A percentile compares a stretch with the other conserved stretches of the same genome.
Conservation (phyloP, 1,140 invertebrate species). For the Acromyrmex charruanus region DNA sequence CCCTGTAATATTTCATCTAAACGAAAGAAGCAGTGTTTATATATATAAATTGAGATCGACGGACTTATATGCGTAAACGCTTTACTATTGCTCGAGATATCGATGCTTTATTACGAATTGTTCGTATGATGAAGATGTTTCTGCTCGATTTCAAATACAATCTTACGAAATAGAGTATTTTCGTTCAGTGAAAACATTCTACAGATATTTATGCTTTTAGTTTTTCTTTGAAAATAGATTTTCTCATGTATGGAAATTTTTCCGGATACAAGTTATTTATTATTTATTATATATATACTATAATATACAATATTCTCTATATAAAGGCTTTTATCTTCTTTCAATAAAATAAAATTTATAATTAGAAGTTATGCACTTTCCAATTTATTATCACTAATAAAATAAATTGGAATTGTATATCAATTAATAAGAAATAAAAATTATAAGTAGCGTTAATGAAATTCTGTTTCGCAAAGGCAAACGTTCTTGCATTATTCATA, state of each 20-base stretch:
- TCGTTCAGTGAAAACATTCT: neutral
- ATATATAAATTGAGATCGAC: too few relatives aligned
- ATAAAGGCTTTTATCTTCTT: too few relatives aligned
- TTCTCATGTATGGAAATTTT: neutral
- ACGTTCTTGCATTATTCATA: constrained; percentile 16
- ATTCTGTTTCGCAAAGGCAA: neutral
- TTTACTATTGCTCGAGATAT: too few relatives aligned
- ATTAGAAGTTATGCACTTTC: neutral
- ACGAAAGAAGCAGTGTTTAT: too few relatives aligned
- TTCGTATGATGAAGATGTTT: too few relatives aligned
- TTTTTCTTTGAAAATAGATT: neutral
- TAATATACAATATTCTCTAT: neutral
- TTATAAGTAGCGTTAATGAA: neutral
- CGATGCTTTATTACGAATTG: too few relatives aligned
- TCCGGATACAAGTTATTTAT: neutral
- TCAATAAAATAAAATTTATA: neutral
- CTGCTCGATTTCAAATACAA: too few relatives aligned
- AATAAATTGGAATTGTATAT: neutral
- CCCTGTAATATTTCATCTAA: too few relatives aligned
- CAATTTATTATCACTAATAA: constrained; percentile 5
- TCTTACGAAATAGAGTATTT: neutral
- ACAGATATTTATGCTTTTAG: neutral
- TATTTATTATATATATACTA: neutral
- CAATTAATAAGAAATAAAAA: neutral
- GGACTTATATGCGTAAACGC: too few relatives aligned